Percentiles rank a stretch among this genome's conserved stretches.
Conservation (phyloP, 92 coral and sea anemone species). For the Siderastrea radians region DNA sequence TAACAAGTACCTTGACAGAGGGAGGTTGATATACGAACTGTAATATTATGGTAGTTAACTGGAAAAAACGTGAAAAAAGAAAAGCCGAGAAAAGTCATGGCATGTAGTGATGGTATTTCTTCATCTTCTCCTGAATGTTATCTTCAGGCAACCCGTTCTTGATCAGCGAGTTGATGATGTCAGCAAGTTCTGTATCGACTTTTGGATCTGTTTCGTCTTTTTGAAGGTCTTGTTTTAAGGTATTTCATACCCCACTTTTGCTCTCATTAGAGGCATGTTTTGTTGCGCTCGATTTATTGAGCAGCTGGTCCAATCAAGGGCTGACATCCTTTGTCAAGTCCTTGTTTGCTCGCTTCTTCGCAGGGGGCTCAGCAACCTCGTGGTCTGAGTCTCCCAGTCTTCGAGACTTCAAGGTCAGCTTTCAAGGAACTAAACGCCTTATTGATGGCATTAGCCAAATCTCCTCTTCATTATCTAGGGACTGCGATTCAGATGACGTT, state of each 20-base stretch:
- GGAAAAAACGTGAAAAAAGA: no score
- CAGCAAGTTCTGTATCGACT: conserved; percentile 59
- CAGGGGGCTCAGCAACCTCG: conserved; percentile 45
- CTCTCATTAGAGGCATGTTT: conserved; percentile 32
- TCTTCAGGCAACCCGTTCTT: conserved; percentile 50
- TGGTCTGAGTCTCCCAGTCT: neutral
- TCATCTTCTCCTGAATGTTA: conserved; percentile 41
- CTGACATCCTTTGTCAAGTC: neutral
- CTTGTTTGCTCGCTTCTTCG: conserved; percentile 37
- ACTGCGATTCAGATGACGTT: neutral
- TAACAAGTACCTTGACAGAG: no score
- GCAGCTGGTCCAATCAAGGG: neutral
- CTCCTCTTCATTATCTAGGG: neutral
- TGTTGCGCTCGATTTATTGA: neutral
- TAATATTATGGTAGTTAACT: no score
- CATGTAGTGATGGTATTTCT: conserved; percentile 34
- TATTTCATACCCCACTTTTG: conserved; percentile 46
- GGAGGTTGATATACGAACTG: no score
- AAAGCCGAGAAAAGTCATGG: no score
- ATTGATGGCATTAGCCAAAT: conserved; percentile 50
- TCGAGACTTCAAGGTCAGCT: conserved; percentile 24
- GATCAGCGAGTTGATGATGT: conserved; percentile 46
- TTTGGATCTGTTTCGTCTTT: conserved; percentile 57
- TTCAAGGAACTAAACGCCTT: conserved; percentile 53
- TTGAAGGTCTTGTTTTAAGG: conserved; percentile 53